These are phyloP conservation scores for Syndactyla subalaris DNA, from an alignment of 2,797 vertebrate genomes.

Conservation along the genomic window DNA sequence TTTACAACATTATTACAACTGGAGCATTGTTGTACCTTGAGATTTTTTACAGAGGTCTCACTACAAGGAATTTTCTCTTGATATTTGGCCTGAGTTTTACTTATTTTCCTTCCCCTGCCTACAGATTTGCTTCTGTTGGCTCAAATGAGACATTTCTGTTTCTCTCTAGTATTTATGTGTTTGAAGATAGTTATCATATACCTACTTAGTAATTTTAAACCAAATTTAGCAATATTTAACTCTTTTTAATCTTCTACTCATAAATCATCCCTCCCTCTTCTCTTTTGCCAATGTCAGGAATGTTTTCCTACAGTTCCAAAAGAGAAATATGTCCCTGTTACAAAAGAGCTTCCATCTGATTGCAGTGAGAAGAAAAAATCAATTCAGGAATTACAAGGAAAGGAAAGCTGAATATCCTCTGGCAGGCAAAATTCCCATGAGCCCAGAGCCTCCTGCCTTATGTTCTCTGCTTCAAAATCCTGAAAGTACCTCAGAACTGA, in stretches of 20 bases:
- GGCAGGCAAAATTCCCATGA: background rate
- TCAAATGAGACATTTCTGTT: constrained; percentile 23
- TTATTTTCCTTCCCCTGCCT: constrained; percentile 21
- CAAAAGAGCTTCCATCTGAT: constrained; percentile 33
- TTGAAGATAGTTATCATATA: constrained; percentile 59
- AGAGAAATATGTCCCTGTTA: constrained; percentile 34
- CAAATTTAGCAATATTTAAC: constrained; percentile 34
- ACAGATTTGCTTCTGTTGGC: constrained; percentile 37
- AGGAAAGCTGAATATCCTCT: constrained; percentile 10
- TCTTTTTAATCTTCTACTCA: constrained; percentile 46
- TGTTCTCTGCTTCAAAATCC: constrained; percentile 5
- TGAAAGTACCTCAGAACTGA: constrained; percentile 36
- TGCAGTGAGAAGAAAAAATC: constrained; percentile 4
- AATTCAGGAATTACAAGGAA: background rate
- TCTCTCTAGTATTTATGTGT: constrained; percentile 29
- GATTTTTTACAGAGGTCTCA: constrained; percentile 21
- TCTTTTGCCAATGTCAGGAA: constrained; percentile 35
- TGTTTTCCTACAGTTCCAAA: constrained; percentile 22
- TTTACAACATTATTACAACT: constrained; percentile 57
- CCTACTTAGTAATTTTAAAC: constrained; percentile 44
- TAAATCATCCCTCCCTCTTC: constrained; percentile 20
- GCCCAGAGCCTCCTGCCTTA: background rate
- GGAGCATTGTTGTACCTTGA: constrained; percentile 42
- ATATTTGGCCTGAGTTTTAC: constrained; percentile 6
- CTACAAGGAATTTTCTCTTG: constrained; percentile 20